Conservation (phyloP, 2,888 invertebrate species). For the Drosophila maculinotata region DNA sequence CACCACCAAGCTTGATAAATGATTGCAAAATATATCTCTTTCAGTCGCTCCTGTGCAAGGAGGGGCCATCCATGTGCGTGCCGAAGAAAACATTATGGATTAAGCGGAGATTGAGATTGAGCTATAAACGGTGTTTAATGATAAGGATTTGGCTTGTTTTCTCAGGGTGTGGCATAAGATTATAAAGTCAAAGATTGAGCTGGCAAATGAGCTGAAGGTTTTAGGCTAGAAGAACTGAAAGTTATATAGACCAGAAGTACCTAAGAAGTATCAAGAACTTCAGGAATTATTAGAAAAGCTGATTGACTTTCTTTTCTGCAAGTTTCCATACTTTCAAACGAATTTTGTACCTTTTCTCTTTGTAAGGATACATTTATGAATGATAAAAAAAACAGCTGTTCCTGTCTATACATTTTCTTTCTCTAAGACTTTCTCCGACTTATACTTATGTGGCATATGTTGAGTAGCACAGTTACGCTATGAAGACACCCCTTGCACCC, state of each 20-base stretch:
- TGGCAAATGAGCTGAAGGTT: neutral
- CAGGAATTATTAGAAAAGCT: too few species aligned
- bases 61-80: slow-evolving; percentile 26
- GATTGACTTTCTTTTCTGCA: too few species aligned
- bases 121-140: slow-evolving; percentile 33
- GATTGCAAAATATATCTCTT: slow-evolving; percentile 50
- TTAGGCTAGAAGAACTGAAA: too few species aligned
- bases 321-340: too few species aligned
- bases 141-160: slow-evolving; percentile 1
- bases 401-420: neutral
- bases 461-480: slow-evolving; percentile 11
- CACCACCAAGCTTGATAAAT: slow-evolving; percentile 61
- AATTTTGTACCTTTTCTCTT: too few species aligned
- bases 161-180: neutral
- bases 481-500: slow-evolving; percentile 14
- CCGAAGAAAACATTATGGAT: slow-evolving; percentile 45
- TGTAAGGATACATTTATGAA: too few species aligned
- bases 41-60: slow-evolving; percentile 8
- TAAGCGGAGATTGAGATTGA: slow-evolving; percentile 50
- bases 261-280: too few species aligned
- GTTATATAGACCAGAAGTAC: too few species aligned
- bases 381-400: neutral
- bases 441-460: slow-evolving; percentile 34
- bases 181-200: neutral
- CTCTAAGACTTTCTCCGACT: neutral